Evolutionary conservation across 2,113 vertebrate genomes (phyloP), one percentile per base, ranked within the genome.

Genomic region (Oreotrochilus melanogaster): DNA sequence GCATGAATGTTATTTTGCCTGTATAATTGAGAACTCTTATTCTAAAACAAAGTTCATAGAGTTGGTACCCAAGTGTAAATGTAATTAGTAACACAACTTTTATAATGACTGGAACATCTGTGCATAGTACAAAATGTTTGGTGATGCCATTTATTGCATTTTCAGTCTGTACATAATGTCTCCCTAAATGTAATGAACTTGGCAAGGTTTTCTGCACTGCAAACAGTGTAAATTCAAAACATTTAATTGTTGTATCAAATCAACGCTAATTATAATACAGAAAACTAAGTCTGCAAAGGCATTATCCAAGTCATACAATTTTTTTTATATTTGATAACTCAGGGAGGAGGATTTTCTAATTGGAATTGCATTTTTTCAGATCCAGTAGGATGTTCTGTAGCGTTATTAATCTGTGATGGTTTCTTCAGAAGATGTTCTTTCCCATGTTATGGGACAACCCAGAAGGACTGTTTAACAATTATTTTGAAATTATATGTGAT

Each of bases 21-120:
- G 11, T 60, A 23, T 91, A 97, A 97, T 70, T 97, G 83, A 82
- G 69, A 93, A 94, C 72, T 88, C 87, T 50, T 95, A 69, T 74
- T 81, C 92, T 83, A 95, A 98, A 97, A 75, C 37, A 84, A 97
- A 97, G 39, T 95, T 96, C 81, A 78, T 24, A 93, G 85, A 96
- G 57, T 88, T 95, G 71, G 66, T 87, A 94, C 30, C 64, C 78
- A 79, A 96, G 60, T 94, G 61, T 76, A 96, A 96, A 97, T 60
- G 72, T 76, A 96, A 96, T 97, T 96, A 96, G 85, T 76, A 76
- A 86, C 70, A 93, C 19, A 92, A 75, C 84, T 96, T 89, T 64
- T 91, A 42, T 80, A 92, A 93, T 62, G 21, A 65, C 78, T 72
- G 74, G 61, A 96, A 96, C 51, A 90, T 92, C 95, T 90, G 88